Conservation (phyloP, 2,113 vertebrate species). For the Limnothrissa miodon region DNA sequence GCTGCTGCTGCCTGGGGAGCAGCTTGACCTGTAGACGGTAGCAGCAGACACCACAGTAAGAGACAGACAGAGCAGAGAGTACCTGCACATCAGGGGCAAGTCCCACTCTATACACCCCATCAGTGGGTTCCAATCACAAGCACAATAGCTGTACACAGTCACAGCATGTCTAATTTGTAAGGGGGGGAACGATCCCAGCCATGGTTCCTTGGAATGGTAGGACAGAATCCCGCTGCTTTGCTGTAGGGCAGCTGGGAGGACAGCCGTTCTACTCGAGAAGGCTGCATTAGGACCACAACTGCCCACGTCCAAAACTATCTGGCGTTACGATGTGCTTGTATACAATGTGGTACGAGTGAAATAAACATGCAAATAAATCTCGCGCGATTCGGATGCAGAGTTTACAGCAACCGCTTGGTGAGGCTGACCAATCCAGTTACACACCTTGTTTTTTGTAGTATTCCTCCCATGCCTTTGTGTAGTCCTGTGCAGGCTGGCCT, state of each 20-base stretch:
- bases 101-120: too few relatives aligned
- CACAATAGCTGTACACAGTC: too few relatives aligned
- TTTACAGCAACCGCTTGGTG: neutral
- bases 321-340: neutral
- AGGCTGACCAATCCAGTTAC: slow-evolving; percentile 4
- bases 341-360: neutral
- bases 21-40: slow-evolving; percentile 64
- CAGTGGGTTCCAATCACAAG: too few relatives aligned
- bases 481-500: slow-evolving; percentile 77
- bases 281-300: slow-evolving; percentile 27
- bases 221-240: slow-evolving; percentile 73
- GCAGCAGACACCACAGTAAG: neutral
- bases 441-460: slow-evolving; percentile 82
- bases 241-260: slow-evolving; percentile 61
- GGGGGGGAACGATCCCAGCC: slow-evolving; percentile 75
- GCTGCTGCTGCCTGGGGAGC: slow-evolving; percentile 78
- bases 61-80: too few relatives aligned
- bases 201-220: slow-evolving; percentile 53
- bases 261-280: slow-evolving; percentile 62
- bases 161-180: slow-evolving; percentile 46
- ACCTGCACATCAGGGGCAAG: neutral
- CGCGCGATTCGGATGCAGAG: neutral
- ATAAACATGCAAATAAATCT: neutral
- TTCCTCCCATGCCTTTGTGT: slow-evolving; percentile 81
- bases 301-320: neutral